Evolutionary conservation across 2,888 invertebrate genomes (phyloP).

Genomic region (Sisyra terminalis): DNA sequence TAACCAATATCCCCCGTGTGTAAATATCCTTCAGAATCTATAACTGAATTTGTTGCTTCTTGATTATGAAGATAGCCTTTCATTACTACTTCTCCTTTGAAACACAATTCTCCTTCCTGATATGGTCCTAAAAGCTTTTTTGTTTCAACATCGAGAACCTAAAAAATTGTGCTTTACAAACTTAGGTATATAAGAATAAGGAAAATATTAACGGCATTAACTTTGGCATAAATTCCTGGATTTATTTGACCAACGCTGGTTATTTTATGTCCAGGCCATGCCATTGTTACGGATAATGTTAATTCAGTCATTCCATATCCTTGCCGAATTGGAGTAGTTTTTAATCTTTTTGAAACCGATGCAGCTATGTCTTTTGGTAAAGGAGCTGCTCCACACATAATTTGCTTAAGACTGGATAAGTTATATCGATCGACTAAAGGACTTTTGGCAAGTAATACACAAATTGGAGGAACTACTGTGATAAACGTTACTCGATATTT

Average conservation of each 20-base stretch:
- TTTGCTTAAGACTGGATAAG: constrained; percentile 47
- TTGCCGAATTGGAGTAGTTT: constrained; percentile 40
- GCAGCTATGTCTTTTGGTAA: constrained; percentile 53
- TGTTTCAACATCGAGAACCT: constrained; percentile 39
- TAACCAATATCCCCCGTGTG: constrained; percentile 72
- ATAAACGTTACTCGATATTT: constrained; percentile 47
- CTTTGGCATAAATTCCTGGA: constrained; percentile 45
- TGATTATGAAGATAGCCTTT: constrained; percentile 66
- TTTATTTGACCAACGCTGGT: constrained; percentile 46
- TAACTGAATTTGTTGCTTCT: constrained; percentile 41
- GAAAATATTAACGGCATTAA: constrained; percentile 3
- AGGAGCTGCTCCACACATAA: constrained; percentile 72
- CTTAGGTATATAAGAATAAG: neutral
- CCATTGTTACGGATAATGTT: constrained; percentile 37
- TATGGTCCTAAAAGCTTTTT: constrained; percentile 43
- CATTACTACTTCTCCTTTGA: constrained; percentile 50
- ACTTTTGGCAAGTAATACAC: constrained; percentile 68
- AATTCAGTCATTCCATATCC: constrained; percentile 72
- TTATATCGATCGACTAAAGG: constrained; percentile 62
- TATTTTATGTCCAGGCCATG: constrained; percentile 19
- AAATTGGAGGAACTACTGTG: constrained; percentile 67
- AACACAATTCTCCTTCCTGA: constrained; percentile 66
- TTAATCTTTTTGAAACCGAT: constrained; percentile 32
- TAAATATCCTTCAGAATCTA: constrained; percentile 61
- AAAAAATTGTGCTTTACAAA: constrained; percentile 6